Base-by-base conservation (phyloP, 2,888 invertebrate species). In the Scelioninae gen. 1 region DNA sequence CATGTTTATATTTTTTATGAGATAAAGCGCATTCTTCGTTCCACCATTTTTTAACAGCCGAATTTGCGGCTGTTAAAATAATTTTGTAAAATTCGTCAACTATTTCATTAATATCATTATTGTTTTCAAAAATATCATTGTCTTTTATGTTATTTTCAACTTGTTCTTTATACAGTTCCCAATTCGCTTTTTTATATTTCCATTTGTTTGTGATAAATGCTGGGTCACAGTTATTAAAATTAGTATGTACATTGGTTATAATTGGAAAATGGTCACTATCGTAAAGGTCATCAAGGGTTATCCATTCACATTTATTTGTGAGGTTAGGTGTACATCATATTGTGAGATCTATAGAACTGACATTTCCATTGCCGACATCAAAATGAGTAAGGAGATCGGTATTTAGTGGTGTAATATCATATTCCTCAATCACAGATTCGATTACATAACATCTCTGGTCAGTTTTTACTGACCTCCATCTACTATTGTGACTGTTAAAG, bases 31-130 rank as follows among this genome's bases (percentile, higher is more conserved):
- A 82, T 10, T 82, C 40, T 0, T 72, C 2, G 31, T 84, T 86
- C 86, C 85, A 86, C 85, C 87, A 86, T n/a, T 77, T 81, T 1
- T 80, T 77, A n/a, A 85, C 78, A n/a, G 63, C 47, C 23, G 69
- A 51, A 0, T 62, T 38, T 3, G 83, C 83, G 6, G 79, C 83
- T 11, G 47, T n/a, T 3, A 60, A 32, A 5, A 86, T 82, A 9
- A 82, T 80, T 8, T n/a, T 45, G 4, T n/a, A n/a, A n/a, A n/a
- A n/a, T n/a, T n/a, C n/a, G n/a, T n/a, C n/a, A n/a, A n/a, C n/a
- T n/a, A n/a, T 23, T 10, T 51, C 1, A 10, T 51, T 11, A 9
- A 51, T 51, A 8, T 45, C 15, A 23, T 51, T 8, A 16, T 49
- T 56, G 5, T 55, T 15, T 15, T 53, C 47, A 0, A 6, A 15